phyloP scores from a whole-genome alignment of 2,888 invertebrate genomes.

The Lumbricus terrestris region DNA sequence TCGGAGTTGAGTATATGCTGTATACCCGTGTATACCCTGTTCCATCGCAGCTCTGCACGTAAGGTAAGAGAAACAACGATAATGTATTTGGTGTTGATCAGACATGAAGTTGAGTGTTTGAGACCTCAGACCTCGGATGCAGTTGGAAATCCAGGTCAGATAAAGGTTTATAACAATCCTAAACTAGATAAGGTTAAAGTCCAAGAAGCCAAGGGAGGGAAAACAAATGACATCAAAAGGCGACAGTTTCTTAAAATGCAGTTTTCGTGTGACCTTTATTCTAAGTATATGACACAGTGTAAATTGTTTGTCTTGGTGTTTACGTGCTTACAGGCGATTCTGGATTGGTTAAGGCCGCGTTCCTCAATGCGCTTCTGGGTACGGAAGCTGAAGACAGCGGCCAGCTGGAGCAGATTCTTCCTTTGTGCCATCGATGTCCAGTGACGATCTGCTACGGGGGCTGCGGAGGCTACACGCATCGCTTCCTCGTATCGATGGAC shows the following conservation, averaged over 20 bases:
- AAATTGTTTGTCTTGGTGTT: neutral
- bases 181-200: neutral
- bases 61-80: neutral
- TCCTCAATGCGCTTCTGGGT: neutral
- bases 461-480: neutral
- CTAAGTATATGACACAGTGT: neutral
- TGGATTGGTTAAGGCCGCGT: neutral
- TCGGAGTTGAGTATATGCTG: no score
- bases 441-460: neutral
- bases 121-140: no score
- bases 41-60: no score
- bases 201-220: neutral
- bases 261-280: neutral
- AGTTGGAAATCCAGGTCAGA: neutral
- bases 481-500: neutral
- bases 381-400: neutral
- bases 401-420: neutral
- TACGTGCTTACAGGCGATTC: neutral
- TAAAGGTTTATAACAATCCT: neutral
- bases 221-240: neutral
- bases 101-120: neutral
- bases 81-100: neutral
- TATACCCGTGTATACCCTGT: no score
- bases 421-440: neutral
- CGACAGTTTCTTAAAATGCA: neutral